These are phyloP conservation scores for Drosophila leonis DNA, from an alignment of 2,888 invertebrate genomes.

Conservation along the genomic window DNA sequence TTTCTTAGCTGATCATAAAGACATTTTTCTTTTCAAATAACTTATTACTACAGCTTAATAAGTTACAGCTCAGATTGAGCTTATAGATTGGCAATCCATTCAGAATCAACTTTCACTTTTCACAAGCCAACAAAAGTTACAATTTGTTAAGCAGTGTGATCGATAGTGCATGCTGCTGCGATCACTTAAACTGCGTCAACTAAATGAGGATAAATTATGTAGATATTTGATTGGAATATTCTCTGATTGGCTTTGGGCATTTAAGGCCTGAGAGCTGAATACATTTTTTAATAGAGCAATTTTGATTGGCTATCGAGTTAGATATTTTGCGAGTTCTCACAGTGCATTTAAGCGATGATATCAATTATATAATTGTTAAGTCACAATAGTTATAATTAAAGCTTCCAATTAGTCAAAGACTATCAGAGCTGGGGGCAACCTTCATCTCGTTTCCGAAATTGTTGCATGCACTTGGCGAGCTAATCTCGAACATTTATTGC, in stretches of 20 bases:
- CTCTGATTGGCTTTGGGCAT: background rate
- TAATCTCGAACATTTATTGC: slow-evolving; percentile 64
- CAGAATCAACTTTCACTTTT: slow-evolving; percentile 5
- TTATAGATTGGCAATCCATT: background rate
- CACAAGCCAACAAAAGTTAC: background rate
- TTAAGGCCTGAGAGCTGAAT: background rate
- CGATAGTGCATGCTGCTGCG: background rate
- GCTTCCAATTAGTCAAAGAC: slow-evolving; percentile 35
- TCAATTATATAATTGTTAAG: slow-evolving; percentile 23
- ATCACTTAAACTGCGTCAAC: background rate
- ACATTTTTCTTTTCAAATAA: background rate
- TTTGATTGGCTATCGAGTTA: background rate
- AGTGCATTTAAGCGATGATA: slow-evolving; percentile 20
- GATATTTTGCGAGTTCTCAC: slow-evolving; percentile 25
- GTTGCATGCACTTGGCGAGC: slow-evolving; percentile 58
- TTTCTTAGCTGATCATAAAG: background rate
- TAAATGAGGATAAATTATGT: background rate
- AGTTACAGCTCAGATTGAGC: background rate
- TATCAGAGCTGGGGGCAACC: slow-evolving; percentile 27
- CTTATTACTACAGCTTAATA: background rate
- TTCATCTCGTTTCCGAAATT: slow-evolving; percentile 31
- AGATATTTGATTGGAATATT: background rate
- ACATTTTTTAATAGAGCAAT: background rate
- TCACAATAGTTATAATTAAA: slow-evolving; percentile 23
- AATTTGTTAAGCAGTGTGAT: background rate